Conservation (phyloP, 2,888 invertebrate genomes). For the Hymenopus coronatus region DNA sequence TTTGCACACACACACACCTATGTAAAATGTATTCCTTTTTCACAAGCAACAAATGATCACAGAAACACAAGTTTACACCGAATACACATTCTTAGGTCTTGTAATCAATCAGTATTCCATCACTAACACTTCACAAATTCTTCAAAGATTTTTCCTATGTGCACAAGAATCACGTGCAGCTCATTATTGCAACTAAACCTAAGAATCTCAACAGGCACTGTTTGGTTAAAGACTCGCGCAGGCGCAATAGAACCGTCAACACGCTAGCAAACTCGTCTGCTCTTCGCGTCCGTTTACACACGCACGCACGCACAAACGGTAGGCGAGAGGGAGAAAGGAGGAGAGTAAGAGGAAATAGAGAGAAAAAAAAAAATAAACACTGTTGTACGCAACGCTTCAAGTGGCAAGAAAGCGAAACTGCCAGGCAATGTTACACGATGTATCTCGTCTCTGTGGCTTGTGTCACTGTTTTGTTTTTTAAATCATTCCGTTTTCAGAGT, state of each 20-base stretch:
- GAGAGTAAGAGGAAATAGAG: too few relatives aligned
- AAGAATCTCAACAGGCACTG: neutral
- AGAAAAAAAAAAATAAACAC: neutral
- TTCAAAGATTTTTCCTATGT: too few relatives aligned
- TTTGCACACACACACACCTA: too few relatives aligned
- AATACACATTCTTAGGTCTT: neutral
- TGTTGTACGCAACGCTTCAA: neutral
- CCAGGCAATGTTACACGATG: slow-evolving; percentile 3
- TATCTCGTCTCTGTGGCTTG: neutral
- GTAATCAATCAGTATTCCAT: neutral
- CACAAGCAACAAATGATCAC: too few relatives aligned
- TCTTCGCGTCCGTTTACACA: too few relatives aligned
- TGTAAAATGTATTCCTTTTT: too few relatives aligned
- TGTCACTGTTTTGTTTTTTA: too few relatives aligned
- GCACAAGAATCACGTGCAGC: neutral
- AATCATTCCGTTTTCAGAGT: too few relatives aligned
- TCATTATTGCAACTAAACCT: neutral
- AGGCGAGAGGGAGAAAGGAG: neutral
- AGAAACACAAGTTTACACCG: neutral
- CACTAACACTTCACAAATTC: neutral
- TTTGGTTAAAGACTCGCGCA: neutral
- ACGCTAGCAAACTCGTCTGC: neutral
- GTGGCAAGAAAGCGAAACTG: neutral
- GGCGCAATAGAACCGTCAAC: neutral
- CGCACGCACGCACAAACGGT: neutral